Conservation (phyloP, 2,888 invertebrate species). For the Catocala fraxini region DNA sequence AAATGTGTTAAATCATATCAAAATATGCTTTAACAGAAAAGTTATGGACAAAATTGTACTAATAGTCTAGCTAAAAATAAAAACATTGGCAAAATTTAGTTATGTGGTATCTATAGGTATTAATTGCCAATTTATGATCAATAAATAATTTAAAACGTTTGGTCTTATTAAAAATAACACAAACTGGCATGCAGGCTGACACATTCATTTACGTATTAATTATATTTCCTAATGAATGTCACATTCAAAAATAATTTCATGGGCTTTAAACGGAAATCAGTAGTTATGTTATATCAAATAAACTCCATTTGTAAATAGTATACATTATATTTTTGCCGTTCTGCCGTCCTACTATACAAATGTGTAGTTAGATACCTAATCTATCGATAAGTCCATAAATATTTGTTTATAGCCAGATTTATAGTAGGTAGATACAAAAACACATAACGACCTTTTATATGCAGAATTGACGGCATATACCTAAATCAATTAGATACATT, state of each 20-base stretch:
- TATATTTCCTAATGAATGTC: slow-evolving; percentile 44
- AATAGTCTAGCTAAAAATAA: neutral
- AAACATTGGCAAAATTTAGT: neutral
- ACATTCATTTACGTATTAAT: slow-evolving; percentile 13
- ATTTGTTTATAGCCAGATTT: slow-evolving; percentile 14
- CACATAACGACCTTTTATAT: slow-evolving; percentile 14
- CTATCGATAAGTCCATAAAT: slow-evolving; percentile 19
- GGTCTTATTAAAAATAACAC: neutral
- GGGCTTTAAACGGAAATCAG: too few species aligned
- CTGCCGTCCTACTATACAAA: too few species aligned
- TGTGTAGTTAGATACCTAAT: too few species aligned
- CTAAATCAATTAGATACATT: slow-evolving; percentile 32
- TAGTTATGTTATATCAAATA: too few species aligned
- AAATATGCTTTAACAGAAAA: too few species aligned
- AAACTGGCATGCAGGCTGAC: slow-evolving; percentile 5
- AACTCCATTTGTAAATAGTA: too few species aligned
- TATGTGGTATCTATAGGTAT: too few species aligned
- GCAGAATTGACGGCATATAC: slow-evolving; percentile 5
- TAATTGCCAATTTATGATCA: neutral
- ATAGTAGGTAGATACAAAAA: slow-evolving; percentile 16
- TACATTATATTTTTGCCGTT: too few species aligned
- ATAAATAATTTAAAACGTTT: slow-evolving; percentile 19
- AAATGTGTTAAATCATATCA: too few species aligned
- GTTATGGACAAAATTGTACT: neutral
- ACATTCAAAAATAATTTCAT: slow-evolving; percentile 32